Evolutionary conservation across 2,113 vertebrate species (phyloP).

Genomic region (Toxostoma redivivum): DNA sequence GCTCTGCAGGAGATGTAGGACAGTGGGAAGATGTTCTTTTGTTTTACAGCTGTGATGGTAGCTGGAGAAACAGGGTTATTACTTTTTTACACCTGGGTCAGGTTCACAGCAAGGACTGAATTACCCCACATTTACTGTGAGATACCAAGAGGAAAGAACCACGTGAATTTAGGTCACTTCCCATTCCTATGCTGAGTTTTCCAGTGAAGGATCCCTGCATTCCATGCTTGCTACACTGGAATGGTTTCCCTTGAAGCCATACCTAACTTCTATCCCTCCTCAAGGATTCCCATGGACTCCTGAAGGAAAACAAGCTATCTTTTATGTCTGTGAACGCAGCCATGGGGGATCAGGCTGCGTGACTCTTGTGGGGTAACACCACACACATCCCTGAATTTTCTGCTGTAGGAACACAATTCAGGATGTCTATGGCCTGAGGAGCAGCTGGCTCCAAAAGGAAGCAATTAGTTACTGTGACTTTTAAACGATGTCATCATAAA

Average conservation of each 20-base stretch:
- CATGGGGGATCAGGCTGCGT: neutral
- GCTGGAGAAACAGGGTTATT: neutral
- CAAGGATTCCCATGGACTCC: neutral
- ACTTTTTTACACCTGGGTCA: neutral
- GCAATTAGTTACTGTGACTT: neutral
- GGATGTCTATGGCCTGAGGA: neutral
- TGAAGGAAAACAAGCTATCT: neutral
- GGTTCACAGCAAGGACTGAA: neutral
- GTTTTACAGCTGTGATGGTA: neutral
- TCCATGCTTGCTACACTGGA: neutral
- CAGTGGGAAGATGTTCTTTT: neutral
- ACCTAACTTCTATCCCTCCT: no score
- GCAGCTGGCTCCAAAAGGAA: neutral
- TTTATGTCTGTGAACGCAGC: neutral
- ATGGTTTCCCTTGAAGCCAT: neutral
- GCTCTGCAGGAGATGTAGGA: neutral
- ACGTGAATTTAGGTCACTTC: rapidly evolving
- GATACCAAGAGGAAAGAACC: neutral
- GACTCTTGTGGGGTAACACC: no score
- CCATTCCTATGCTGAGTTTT: neutral
- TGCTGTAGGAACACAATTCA: neutral
- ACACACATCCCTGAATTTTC: neutral
- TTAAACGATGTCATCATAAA: rapidly evolving
- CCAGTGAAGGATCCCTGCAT: neutral
- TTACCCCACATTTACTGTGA: neutral